A percentile compares a stretch with the other conserved stretches of the same genome.
Evolutionary conservation across 2,113 vertebrate species (phyloP).

Genomic region (Orthonyx spaldingii): DNA sequence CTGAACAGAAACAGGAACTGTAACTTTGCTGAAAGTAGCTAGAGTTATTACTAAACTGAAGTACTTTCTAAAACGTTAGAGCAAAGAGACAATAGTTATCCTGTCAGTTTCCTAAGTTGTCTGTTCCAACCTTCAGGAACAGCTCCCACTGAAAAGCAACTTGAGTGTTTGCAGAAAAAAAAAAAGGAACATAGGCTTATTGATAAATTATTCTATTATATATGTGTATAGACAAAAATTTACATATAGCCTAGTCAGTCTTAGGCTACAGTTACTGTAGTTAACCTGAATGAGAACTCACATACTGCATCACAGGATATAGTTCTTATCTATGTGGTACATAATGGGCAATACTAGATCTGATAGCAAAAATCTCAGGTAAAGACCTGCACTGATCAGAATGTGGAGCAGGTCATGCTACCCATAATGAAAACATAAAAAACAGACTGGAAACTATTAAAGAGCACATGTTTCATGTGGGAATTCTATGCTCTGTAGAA

Average conservation of each 20-base stretch:
- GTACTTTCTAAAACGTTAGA: not conserved
- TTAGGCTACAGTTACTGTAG: not conserved
- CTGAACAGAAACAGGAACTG: not conserved
- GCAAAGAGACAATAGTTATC: not conserved
- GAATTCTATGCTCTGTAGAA: not conserved
- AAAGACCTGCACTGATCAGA: not conserved
- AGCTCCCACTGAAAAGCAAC: not conserved
- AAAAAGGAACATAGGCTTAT: not conserved
- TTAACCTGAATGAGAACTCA: not conserved
- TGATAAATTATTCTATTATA: not conserved
- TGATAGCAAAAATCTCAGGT: not conserved
- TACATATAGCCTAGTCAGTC: not conserved
- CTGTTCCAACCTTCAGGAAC: not conserved
- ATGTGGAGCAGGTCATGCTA: not conserved
- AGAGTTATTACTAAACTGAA: not conserved
- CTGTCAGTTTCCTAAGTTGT: not conserved
- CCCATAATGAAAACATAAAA: not conserved
- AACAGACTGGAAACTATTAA: not conserved
- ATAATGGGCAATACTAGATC: not conserved
- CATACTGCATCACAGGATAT: not conserved
- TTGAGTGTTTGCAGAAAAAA: not conserved
- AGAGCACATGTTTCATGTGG: not conserved
- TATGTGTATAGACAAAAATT: not conserved
- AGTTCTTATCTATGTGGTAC: not conserved
- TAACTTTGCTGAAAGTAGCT: not conserved